A percentile compares a stretch with the other conserved stretches of the same genome.
These are phyloP conservation scores for Crambe crambe DNA, from an alignment of 37 sponge, comb jelly and placozoan species.

Conservation along the genomic window DNA sequence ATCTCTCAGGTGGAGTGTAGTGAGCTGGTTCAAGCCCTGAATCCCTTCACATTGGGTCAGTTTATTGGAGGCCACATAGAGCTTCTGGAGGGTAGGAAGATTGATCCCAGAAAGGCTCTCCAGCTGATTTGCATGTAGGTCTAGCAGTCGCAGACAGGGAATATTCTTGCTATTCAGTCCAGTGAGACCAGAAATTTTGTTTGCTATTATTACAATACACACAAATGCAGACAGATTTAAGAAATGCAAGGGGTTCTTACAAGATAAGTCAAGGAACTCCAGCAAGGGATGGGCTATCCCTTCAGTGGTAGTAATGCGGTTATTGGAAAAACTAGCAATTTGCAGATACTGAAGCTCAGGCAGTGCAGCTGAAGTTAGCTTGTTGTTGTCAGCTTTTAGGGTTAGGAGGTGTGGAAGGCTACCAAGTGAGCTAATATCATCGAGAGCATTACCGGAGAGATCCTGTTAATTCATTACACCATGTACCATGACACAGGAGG, in stretches of 20 bases:
- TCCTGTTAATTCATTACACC: constrained; percentile 74
- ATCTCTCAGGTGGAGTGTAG: constrained; percentile 84
- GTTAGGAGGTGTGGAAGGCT: constrained; percentile 77
- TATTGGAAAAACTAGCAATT: constrained; percentile 79
- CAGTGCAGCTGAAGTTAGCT: constrained; percentile 61
- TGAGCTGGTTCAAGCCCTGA: constrained; percentile 62
- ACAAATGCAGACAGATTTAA: not conserved
- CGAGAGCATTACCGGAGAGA: constrained; percentile 80
- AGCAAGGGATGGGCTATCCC: constrained; percentile 86
- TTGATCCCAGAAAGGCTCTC: constrained; percentile 49
- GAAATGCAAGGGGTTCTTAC: constrained; percentile 49
- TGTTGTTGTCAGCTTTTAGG: constrained; percentile 88
- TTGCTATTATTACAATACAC: constrained; percentile 36
- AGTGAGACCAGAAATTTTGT: constrained; percentile 71
- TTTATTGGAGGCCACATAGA: constrained; percentile 86
- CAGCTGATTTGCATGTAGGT: constrained; percentile 84
- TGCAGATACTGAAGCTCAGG: constrained; percentile 86
- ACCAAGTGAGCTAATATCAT: constrained; percentile 72
- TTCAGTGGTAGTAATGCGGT: constrained; percentile 69
- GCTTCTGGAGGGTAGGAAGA: constrained; percentile 75
- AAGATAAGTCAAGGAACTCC: constrained; percentile 75
- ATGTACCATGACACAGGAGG: too few relatives aligned
- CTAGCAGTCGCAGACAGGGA: constrained; percentile 63
- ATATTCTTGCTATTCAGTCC: constrained; percentile 63
- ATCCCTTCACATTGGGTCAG: constrained; percentile 73